Evolutionary conservation across 2,888 invertebrate genomes (phyloP), one percentile per base, ranked within the genome.

Genomic region (Macrostomum cliftonense): DNA sequence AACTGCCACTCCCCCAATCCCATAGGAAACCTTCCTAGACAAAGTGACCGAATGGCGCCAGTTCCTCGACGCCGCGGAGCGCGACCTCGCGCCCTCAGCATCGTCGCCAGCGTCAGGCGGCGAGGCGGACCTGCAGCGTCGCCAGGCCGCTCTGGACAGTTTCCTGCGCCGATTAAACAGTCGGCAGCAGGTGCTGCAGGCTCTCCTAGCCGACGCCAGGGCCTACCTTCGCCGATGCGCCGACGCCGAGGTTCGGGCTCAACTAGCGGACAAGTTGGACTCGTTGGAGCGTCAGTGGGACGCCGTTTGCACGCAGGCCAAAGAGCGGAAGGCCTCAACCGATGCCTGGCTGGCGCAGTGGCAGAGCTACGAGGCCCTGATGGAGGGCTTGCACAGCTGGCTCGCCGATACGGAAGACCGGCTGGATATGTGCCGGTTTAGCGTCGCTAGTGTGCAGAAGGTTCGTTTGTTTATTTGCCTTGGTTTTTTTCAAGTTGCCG

Each of bases 271-370:
- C 43, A 65, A 65, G 49, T 62, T 67, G 17, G 50, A 53, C 20
- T 56, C 62, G 49, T 56, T 67, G 54, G 59, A 63, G 46, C 62
- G 63, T 38, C 65, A 67, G 54, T 67, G 67, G 67, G 63, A 63
- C 56, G 63, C 61, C 54, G 63, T 67, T 14, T 53, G 61, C 13
- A 50, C 57, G 39, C 53, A 63, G 49, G 59, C 62, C 54, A 60
- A 57, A 54, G 63, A 65, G 55, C 56, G 64, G 43, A 63, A 65
- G 53, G 58, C 58, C 50, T 57, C 65, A 44, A 62, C 67, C 42
- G 63, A 65, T 51, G 55, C 49, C 39, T 55, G 55, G 19, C 56
- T 64, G 40, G 57, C 56, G 37, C 59, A 63, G 48, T 67, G 67
- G 67, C 56, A 59, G 49, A 49, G 57, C 19, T 65, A 60, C 47